These are phyloP conservation scores for Zosterops borbonicus DNA, from an alignment of 2,113 vertebrate species.

Conservation along the genomic window DNA sequence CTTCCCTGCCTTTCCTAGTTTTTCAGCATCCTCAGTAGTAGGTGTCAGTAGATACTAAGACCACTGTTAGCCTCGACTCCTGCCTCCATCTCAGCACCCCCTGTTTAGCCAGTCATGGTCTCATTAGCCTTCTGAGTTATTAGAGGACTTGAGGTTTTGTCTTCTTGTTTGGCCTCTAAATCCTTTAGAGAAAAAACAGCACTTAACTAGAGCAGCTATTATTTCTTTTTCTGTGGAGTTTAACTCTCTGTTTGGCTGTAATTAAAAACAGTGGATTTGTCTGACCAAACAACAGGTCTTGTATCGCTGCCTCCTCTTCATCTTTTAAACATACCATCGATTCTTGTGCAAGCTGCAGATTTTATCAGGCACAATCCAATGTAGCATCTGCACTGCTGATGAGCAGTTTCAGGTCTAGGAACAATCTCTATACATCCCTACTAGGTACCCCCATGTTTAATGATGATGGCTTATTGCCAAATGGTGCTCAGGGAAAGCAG, in stretches of 20 bases:
- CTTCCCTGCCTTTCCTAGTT: background rate
- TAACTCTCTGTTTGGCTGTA: background rate
- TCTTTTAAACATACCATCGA: background rate
- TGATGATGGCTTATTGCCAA: background rate
- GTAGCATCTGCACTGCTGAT: background rate
- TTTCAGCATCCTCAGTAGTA: background rate
- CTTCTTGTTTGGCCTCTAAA: background rate
- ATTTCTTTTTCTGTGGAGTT: background rate
- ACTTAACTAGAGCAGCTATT: background rate
- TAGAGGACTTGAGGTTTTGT: background rate
- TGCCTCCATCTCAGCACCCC: background rate
- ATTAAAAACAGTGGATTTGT: background rate
- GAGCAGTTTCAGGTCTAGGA: background rate
- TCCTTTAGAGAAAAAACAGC: background rate
- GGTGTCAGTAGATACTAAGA: background rate
- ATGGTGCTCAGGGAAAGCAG: background rate
- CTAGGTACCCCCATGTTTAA: background rate
- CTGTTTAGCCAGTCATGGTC: background rate
- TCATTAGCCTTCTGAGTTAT: background rate
- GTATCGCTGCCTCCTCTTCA: background rate
- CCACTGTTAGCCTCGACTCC: fast-evolving
- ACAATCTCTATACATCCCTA: background rate
- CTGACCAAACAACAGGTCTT: background rate
- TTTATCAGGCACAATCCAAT: background rate
- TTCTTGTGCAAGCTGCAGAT: background rate